A percentile compares a stretch with the other conserved stretches of the same genome.
Evolutionary conservation across 2,797 vertebrate species (phyloP).

Genomic region (Halcyon badia): DNA sequence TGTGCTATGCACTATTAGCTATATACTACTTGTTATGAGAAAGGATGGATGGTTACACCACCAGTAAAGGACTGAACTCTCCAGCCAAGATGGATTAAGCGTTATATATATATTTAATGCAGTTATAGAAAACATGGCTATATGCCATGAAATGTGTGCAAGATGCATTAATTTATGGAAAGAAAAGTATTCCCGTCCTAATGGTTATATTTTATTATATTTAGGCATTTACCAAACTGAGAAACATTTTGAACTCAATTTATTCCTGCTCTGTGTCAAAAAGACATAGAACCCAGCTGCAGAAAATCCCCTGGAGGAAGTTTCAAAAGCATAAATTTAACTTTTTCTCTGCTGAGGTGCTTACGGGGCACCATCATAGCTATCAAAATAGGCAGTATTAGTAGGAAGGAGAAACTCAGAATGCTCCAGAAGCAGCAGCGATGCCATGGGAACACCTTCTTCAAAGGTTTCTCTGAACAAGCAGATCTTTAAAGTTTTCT

Average conservation of each 20-base stretch:
- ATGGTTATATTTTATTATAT: conserved; percentile 64
- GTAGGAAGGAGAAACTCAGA: neutral
- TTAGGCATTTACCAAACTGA: conserved; percentile 56
- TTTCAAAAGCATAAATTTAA: conserved; percentile 53
- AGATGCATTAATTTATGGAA: conserved; percentile 65
- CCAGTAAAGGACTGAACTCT: neutral
- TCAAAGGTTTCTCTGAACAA: neutral
- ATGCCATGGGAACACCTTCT: neutral
- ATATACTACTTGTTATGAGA: neutral
- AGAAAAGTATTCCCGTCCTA: conserved; percentile 34
- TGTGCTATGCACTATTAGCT: conserved; percentile 35
- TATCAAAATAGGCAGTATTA: neutral
- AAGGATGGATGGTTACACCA: conserved; percentile 20
- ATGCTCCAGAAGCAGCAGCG: neutral
- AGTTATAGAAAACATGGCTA: conserved; percentile 55
- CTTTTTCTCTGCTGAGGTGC: conserved; percentile 47
- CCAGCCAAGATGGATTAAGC: conserved; percentile 56
- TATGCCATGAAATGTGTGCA: conserved; percentile 49
- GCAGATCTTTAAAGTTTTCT: neutral
- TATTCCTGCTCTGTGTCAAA: conserved; percentile 62
- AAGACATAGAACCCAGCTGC: conserved; percentile 51
- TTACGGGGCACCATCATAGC: neutral
- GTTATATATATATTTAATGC: conserved; percentile 52
- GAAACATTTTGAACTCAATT: conserved; percentile 33
- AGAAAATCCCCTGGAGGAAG: conserved; percentile 37